Base-by-base conservation (phyloP, 35 echinoderm and acorn worm species). In the Heliocidaris erythrogramma region DNA sequence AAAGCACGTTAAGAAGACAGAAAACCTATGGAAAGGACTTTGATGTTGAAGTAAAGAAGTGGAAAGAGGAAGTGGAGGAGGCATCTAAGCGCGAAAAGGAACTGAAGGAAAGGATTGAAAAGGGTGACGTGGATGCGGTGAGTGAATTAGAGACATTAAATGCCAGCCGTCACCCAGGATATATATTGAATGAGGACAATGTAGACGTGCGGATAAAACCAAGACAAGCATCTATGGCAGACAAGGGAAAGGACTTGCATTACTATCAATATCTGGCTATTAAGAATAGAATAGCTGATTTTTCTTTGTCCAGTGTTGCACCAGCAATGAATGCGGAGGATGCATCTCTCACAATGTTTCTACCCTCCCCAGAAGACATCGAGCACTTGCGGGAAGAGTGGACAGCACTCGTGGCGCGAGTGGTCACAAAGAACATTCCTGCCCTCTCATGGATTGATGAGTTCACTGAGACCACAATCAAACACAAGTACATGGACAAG, bases 181-280 rank as follows among this genome's bases (percentile, higher is more conserved):
- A 95, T 60, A 95, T 86, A 31, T 59, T 95, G 27, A 86, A 90
- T 47, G 94, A 87, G 48, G 94, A 95, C 60, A 95, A 95, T 92
- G 88, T 95, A 2, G 94, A 95, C 52, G 13, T 90, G 53, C 30
- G 32, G 14, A 69, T 95, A 31, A 95, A 90, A 30, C 94, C 94
- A 13, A 90, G 94, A 13, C 94, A 95, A 48, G 30, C 50, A 52
- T 93, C 85, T 32, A 95, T 90, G 32, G 5, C 48, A 3, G 31
- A 48, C 56, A 59, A 60, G 14, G 71, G 29, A 18, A 87, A 93
- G 14, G 95, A 88, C 94, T 30, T 96, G 29, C 92, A 96, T 87
- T 96, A 94, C 85, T 90, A 86, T 52, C 71, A 88, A 42, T 10
- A 90, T 21, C 31, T 96, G 85, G 95, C 95, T 49, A 85, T 94